Base-by-base conservation (phyloP, 2,888 invertebrate genomes). In the Melieria crassipennis region DNA sequence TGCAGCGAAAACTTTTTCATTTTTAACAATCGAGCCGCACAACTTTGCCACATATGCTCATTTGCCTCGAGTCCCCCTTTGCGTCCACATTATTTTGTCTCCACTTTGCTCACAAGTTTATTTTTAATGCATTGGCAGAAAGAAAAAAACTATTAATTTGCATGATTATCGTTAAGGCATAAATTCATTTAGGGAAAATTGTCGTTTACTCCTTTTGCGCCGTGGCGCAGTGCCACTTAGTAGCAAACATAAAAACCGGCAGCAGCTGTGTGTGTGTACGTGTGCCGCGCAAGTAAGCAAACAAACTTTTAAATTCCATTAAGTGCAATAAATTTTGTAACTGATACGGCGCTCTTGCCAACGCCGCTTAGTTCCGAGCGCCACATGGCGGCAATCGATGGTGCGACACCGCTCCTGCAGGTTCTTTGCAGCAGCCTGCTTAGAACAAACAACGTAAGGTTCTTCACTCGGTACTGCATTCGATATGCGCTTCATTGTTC, bases 221-320 rank as follows among this genome's bases (percentile, higher is more conserved):
- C 63, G 64, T 69, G 69, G 60, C 68, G 70, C n/a, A 64, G 42
- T 10, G 52, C 16, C 64, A 30, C 30, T 30, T 30, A 30, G 30
- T 30, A 30, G 30, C 30, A 30, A 30, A 30, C 30, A 30, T 30
- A 30, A 30, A 30, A 30, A 30, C 30, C 30, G 30, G 30, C 30
- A 30, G 30, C 30, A 30, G 2, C 30, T 57, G 64, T 9, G 16
- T n/a, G 60, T 46, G 43, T n/a, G 65, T 5, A 50, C 43, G 47
- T 42, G 3, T 56, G 63, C 57, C 56, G 67, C 13, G 10, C 6
- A 9, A 9, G 46, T 64, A 78, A 78, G 79, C 78, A 82, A 81
- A 83, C 79, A 82, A 82, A 83, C 82, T 83, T 82, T 81, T 78
- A 83, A 83, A 83, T 83, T 83, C 82, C 82, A 83, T 83, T 83